Evolutionary conservation across 2,888 invertebrate genomes (phyloP), one percentile per base, ranked within the genome.

Genomic region (Heliconius cydno): DNA sequence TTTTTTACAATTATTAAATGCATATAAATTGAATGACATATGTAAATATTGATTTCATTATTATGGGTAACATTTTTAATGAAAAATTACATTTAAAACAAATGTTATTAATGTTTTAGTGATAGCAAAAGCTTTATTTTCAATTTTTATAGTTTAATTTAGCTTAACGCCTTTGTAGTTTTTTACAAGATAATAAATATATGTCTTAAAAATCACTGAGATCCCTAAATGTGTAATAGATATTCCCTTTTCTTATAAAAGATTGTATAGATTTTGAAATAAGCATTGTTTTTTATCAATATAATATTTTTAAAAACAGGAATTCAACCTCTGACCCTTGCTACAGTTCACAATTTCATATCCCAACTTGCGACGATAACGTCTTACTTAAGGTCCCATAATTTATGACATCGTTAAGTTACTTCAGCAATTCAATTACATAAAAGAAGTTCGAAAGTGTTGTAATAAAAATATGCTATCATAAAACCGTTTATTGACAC

Each of bases 401-500:
- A 70, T 41, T 70, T 70, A 70, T 41, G 13, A 7, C 68, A 41
- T 70, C 41, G 41, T 70, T 70, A 70, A 70, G 41, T 67, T 67
- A 70, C 68, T 70, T 41, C 41, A 22, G 19, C 68, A 25, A 41
- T 70, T 70, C 68, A 70, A 70, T 70, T 41, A 70, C 68, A 70
- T 70, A 70, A 70, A 70, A 70, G n/a, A 70, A 70, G n/a, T 70
- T 70, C 68, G n/a, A 70, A 70, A 41, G 68, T 41, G 13, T 70
- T 70, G 41, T 25, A 70, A 70, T 70, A 70, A 73, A 57, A 57
- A 57, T 57, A 73, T 60, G 72, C 57, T 34, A 34, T 57, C 57
- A 73, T 73, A 73, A 73, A 73, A 73, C 15, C 34, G 57, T 73
- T 73, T 73, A 73, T 73, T 34, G 72, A 57, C 57, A 73, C 72